Base-by-base conservation (phyloP, 2,888 invertebrate genomes). In the Cotesia congregata region DNA sequence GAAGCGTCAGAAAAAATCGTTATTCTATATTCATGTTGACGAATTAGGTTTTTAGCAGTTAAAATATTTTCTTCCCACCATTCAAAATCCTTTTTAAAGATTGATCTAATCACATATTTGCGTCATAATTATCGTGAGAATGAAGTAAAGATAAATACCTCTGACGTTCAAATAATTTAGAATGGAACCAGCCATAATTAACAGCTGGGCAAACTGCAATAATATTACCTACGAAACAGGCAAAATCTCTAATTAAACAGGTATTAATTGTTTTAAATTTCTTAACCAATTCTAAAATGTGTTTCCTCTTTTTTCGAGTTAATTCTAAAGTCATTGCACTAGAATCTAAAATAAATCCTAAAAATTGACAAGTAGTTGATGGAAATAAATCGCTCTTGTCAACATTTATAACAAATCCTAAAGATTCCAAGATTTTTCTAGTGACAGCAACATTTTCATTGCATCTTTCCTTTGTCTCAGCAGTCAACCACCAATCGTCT, bases 161-260 rank as follows among this genome's bases (percentile, higher is more conserved):
- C 3, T 30, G 30, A 30, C 30, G 30, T 30, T 30, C 30, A 30
- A 30, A 30, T 30, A 30, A 30, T 30, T 30, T 30, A 30, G 30
- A 30, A 2, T 30, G 30, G 3, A 30, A 30, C 30, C 30, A 30
- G 30, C 30, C 30, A 30, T 30, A 30, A 30, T 30, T 30, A 30
- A 41, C 41, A 41, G 41, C 41, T 41, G 41, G 83, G 74, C 83
- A 84, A 17, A 78, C 72, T 12, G 83, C 78, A 12, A 78, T 74
- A 39, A 84, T 65, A 12, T 40, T 69, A 15, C 82, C 83, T 9
- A 81, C 60, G 30, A 83, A 70, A 40, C 77, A 30, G 5, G 81
- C 80, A 76, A 82, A 82, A 6, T 76, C 65, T 71, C 82, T 78
- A 39, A 84, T 84, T 72, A 64, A 62, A 67, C 78, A 82, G 6